These are phyloP conservation scores for Endomychus coccineus DNA, from an alignment of 2,888 invertebrate genomes.

Conservation along the genomic window DNA sequence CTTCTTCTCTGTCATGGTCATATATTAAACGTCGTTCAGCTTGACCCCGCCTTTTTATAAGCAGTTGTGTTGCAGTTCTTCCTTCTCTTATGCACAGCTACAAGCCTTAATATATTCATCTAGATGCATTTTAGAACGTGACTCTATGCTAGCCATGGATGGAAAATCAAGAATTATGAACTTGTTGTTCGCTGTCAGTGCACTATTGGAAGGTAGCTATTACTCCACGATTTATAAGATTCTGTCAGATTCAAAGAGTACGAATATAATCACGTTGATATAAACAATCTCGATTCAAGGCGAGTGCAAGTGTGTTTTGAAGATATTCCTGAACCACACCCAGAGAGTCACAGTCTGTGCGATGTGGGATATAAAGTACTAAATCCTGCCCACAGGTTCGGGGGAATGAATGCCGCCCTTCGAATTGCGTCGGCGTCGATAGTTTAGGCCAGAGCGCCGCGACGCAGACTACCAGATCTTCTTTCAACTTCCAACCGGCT, in stretches of 20 bases:
- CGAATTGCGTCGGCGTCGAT: slow-evolving; percentile 43
- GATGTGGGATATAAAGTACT: slow-evolving; percentile 47
- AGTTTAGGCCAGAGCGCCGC: slow-evolving; percentile 35
- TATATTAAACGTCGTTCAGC: slow-evolving; percentile 31
- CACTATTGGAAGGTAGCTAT: too few relatives aligned
- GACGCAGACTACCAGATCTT: slow-evolving; percentile 37
- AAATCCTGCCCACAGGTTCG: slow-evolving; percentile 45
- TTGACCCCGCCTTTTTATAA: slow-evolving; percentile 42
- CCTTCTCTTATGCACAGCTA: slow-evolving; percentile 34
- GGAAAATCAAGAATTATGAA: too few relatives aligned
- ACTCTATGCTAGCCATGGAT: too few relatives aligned
- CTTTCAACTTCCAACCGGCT: slow-evolving; percentile 32
- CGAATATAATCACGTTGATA: too few relatives aligned
- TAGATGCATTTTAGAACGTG: too few relatives aligned
- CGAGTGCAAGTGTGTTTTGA: too few relatives aligned
- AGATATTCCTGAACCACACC: slow-evolving; percentile 54
- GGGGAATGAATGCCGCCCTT: slow-evolving; percentile 42
- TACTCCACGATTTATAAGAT: too few relatives aligned
- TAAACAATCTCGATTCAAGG: too few relatives aligned
- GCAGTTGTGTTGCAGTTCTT: slow-evolving; percentile 36
- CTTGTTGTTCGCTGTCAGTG: too few relatives aligned
- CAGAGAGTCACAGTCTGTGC: slow-evolving; percentile 49
- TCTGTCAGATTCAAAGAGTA: too few relatives aligned
- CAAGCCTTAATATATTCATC: slow-evolving; percentile 33
- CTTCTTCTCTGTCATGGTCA: slow-evolving; percentile 23